These are phyloP conservation scores for Danaus melanippus DNA, from an alignment of 1,140 invertebrate species.

Conservation along the genomic window DNA sequence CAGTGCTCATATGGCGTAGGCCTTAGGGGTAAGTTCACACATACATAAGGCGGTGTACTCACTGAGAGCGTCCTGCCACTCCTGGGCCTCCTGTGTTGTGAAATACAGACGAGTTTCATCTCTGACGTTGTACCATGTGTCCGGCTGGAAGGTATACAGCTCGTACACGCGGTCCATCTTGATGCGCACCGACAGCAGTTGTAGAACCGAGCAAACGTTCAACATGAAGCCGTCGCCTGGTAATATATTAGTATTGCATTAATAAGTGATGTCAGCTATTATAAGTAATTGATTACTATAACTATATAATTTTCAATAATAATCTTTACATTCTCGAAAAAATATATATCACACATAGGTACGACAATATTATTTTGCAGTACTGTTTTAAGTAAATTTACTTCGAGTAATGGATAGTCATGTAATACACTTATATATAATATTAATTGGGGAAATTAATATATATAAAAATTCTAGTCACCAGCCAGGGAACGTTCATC, in stretches of 20 bases:
- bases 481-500: constrained; percentile 87
- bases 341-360: too few relatives aligned
- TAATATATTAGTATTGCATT: constrained; percentile 5
- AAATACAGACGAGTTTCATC: constrained; percentile 90
- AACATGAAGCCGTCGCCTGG: constrained; percentile 93
- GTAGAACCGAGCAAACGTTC: constrained; percentile 92
- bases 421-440: too few relatives aligned
- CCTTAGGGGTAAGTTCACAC: too few relatives aligned
- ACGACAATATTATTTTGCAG: background rate
- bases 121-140: constrained; percentile 82
- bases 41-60: constrained; percentile 38
- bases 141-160: constrained; percentile 89
- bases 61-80: constrained; percentile 82
- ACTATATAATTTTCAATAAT: too few relatives aligned
- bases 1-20: too few relatives aligned
- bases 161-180: constrained; percentile 88
- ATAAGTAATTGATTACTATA: too few relatives aligned
- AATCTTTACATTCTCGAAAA: too few relatives aligned
- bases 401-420: too few relatives aligned
- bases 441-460: background rate
- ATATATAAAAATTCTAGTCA: constrained; percentile 26
- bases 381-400: background rate
- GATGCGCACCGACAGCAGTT: constrained; percentile 89
- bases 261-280: background rate
- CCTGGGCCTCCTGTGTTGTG: constrained; percentile 83